Evolutionary conservation across 1,140 invertebrate species (phyloP), one percentile per base, ranked within the genome.

Genomic region (Chironomus tepperi): DNA sequence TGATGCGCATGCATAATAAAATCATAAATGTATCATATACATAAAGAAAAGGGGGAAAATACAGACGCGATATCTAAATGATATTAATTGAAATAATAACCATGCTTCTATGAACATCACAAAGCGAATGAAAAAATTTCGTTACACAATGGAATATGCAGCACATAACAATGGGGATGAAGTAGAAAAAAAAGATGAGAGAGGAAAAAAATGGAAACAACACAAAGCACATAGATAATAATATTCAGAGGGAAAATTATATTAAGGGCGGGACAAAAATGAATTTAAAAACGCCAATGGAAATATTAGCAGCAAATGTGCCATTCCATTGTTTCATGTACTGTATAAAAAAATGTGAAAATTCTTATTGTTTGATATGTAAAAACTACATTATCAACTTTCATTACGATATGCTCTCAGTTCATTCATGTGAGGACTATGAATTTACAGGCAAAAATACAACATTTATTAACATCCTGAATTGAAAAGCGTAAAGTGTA

Each of bases 261-360:
- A 70, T 70, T 70, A 70, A 70, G 65, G 47, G 65, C 65, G 65
- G 65, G 65, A 70, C 65, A 70, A 70, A 10, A 67, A 57, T 57
- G 47, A 21, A 70, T 18, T 70, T 21, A 70, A 70, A 34, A 70
- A 70, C 16, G 65, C 65, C 65, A 70, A 70, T 70, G 1, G 19
- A 19, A 57, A 70, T 70, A 57, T 57, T 57, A 57, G 47, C 47
- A 5, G 24, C 1, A n/a, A n/a, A n/a, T 57, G 12, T 57, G 47
- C 47, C 12, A 57, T 12, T 57, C 12, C 47, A 57, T 57, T 57
- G 47, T 57, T 57, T n/a, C 15, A 3, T n/a, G 12, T 57, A 2
- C 15, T 47, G 8, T 3, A 47, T 3, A 9, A 47, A 47, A 47
- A 47, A 57, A 12, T 57, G 43, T 47, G 43, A 47, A 34, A 34